A percentile compares a stretch with the other conserved stretches of the same genome.
phyloP scores from a whole-genome alignment of 2,797 vertebrate species.

The Sandelia bainsii region DNA sequence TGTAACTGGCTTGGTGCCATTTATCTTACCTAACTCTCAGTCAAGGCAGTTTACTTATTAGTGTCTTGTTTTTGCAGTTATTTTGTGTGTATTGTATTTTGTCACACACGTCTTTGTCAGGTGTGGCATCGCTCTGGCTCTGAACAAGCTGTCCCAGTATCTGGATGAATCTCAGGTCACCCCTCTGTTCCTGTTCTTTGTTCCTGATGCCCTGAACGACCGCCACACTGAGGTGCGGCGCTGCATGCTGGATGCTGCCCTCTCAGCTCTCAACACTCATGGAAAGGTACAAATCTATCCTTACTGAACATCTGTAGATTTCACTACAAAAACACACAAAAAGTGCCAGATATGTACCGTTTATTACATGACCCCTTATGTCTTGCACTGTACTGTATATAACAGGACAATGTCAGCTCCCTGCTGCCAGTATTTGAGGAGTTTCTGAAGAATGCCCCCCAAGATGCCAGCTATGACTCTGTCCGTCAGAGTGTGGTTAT shows the following conservation, averaged over 20 bases:
- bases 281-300: slow-evolving; percentile 89
- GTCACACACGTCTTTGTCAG: slow-evolving; percentile 67
- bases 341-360: neutral
- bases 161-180: slow-evolving; percentile 93
- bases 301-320: neutral
- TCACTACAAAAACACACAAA: neutral
- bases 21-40: neutral
- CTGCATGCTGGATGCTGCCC: slow-evolving; percentile 96
- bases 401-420: slow-evolving; percentile 94
- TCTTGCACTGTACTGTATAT: neutral
- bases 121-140: slow-evolving; percentile 94
- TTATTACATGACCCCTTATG: neutral
- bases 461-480: slow-evolving; percentile 96
- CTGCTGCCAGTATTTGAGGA: slow-evolving; percentile 98
- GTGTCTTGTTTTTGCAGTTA: no score
- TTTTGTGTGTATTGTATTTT: neutral
- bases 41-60: neutral
- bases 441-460: slow-evolving; percentile 95
- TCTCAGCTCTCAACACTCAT: slow-evolving; percentile 94
- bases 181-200: slow-evolving; percentile 97
- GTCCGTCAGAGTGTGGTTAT: slow-evolving; percentile 98
- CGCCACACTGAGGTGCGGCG: slow-evolving; percentile 94
- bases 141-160: slow-evolving; percentile 95
- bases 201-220: slow-evolving; percentile 96
- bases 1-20: neutral